Conservation (phyloP, 2,888 invertebrate genomes). For the Bimastos eiseni region DNA sequence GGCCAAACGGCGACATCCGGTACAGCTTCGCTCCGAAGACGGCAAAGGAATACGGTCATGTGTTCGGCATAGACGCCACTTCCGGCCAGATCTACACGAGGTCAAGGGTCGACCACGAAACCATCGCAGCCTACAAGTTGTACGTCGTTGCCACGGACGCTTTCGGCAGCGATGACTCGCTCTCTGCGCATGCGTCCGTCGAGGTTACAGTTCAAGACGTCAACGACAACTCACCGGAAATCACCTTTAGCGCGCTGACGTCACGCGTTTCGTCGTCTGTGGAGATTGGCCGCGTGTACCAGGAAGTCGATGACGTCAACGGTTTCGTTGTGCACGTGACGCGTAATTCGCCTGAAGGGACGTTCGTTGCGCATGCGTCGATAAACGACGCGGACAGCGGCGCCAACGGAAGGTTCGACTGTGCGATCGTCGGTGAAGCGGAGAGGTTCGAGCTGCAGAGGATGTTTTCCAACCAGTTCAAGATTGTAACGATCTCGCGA, state of each 20-base stretch:
- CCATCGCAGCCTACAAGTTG: constrained; percentile 9
- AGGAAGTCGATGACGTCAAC: not conserved
- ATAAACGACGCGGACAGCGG: constrained; percentile 37
- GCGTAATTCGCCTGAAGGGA: constrained; percentile 24
- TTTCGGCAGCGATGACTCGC: not conserved
- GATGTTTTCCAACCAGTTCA: constrained; percentile 52
- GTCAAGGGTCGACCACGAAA: constrained; percentile 31
- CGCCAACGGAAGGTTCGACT: constrained; percentile 35
- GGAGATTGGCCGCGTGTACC: not conserved
- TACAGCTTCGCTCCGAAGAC: constrained; percentile 35
- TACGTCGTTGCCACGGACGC: constrained; percentile 33
- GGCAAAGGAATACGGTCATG: constrained; percentile 29
- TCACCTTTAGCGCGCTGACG: constrained; percentile 13
- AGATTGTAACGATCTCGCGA: constrained; percentile 62
- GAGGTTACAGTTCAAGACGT: constrained; percentile 30
- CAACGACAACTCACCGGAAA: constrained; percentile 36
- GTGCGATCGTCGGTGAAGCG: constrained; percentile 26
- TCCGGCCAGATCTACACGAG: constrained; percentile 26
- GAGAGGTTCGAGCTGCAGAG: constrained; percentile 44
- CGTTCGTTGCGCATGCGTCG: constrained; percentile 39
- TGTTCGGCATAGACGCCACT: constrained; percentile 34
- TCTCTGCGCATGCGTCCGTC: constrained; percentile 27
- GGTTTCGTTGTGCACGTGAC: not conserved
- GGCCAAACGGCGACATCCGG: constrained; percentile 39
- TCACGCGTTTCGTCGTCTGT: not conserved